Percentiles rank a stretch among this genome's conserved stretches.
Evolutionary conservation across 2,797 vertebrate species (phyloP).

Genomic region (Simalia tracyae): DNA sequence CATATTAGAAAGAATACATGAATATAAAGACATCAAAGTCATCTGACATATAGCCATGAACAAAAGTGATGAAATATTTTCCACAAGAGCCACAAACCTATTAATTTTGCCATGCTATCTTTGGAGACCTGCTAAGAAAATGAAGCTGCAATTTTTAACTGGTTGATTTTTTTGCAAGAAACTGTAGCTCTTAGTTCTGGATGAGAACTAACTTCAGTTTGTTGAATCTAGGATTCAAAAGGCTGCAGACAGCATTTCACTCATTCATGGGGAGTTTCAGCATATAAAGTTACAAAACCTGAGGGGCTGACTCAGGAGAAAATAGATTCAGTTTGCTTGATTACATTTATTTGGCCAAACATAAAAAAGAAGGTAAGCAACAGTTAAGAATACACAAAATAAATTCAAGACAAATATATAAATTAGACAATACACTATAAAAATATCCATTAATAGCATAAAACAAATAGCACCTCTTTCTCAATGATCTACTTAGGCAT

Average conservation of each 20-base stretch:
- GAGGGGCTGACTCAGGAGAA: background rate
- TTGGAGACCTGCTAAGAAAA: background rate
- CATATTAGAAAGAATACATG: conserved; percentile 25
- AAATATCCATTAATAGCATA: background rate
- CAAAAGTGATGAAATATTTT: conserved; percentile 17
- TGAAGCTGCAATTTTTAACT: background rate
- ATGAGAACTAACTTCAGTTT: background rate
- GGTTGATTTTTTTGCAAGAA: background rate
- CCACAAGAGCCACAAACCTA: conserved; percentile 14
- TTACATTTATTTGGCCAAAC: background rate
- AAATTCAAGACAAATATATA: background rate
- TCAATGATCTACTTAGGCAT: background rate
- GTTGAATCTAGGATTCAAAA: background rate
- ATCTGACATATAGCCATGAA: conserved; percentile 22
- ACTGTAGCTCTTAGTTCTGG: background rate
- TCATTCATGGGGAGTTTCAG: background rate
- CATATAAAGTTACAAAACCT: background rate
- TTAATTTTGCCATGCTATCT: background rate
- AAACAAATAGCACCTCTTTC: background rate
- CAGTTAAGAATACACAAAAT: background rate
- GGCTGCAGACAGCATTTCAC: background rate
- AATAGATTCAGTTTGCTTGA: background rate
- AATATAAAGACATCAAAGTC: conserved; percentile 25
- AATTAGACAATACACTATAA: background rate
- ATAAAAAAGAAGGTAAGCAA: background rate